phyloP scores from a whole-genome alignment of 2,888 invertebrate species.

The Tuberolachnus salignus region DNA sequence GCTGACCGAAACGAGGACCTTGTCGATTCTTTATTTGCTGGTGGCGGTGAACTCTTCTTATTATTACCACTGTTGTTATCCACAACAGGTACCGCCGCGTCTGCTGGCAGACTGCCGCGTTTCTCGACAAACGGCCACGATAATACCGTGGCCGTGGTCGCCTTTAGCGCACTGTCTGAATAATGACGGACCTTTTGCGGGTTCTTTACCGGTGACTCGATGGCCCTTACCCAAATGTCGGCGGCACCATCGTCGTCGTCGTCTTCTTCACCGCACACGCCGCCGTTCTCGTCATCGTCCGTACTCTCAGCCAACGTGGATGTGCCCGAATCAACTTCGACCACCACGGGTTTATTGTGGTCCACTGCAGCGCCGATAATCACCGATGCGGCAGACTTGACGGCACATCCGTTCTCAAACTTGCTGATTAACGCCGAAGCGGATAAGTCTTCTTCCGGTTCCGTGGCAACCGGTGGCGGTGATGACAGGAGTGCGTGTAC shows the following conservation, averaged over 20 bases:
- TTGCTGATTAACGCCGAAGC: conserved; percentile 50
- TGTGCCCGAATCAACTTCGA: conserved; percentile 46
- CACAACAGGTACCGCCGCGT: not conserved
- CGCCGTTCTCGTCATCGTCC: conserved; percentile 45
- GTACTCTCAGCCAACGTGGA: conserved; percentile 54
- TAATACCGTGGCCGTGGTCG: not conserved
- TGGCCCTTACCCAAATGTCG: conserved; percentile 60
- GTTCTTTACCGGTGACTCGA: conserved; percentile 59
- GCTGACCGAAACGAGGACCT: conserved; percentile 23
- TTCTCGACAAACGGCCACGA: conserved; percentile 18
- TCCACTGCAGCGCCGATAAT: not conserved
- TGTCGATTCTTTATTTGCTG: conserved; percentile 5
- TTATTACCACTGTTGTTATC: not conserved
- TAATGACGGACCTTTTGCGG: conserved; percentile 41
- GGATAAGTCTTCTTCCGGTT: conserved; percentile 39
- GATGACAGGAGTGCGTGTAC: too few relatives aligned
- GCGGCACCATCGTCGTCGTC: conserved; percentile 60
- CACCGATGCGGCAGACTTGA: not conserved
- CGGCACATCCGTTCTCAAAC: conserved; percentile 44
- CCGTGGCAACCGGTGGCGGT: not conserved
- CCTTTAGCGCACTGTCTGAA: conserved; percentile 47
- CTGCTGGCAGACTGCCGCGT: conserved; percentile 34
- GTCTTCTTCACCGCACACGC: conserved; percentile 58
- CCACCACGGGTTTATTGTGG: not conserved
- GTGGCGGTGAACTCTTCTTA: conserved; percentile 21